Evolutionary conservation across 2,888 invertebrate genomes (phyloP), one percentile per base, ranked within the genome.

Genomic region (Orthosia gracilis): DNA sequence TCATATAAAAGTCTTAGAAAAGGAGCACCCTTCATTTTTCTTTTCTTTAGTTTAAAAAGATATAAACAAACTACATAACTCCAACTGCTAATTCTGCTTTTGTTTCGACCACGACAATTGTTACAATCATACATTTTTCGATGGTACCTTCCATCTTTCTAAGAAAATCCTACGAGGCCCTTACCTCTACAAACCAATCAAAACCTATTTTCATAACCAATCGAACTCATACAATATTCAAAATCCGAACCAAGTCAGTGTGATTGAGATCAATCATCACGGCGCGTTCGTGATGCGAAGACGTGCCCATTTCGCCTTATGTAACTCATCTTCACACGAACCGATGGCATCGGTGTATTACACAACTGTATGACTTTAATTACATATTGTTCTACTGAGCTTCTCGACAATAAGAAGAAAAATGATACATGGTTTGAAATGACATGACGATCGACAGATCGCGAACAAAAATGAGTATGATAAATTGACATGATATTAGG

Each of bases 301-400:
- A 75, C 73, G 73, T 70, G 77, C 76, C 23, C 65, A 63, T 52
- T 71, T 58, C 45, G 55, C 31, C 49, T 85, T 85, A 77, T 70
- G 64, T 77, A 85, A 87, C 58, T 57, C 62, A 73, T 83, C 76
- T 85, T 85, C 87, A 73, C 85, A 85, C 85, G 87, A 78, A 64
- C 62, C 67, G 63, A 66, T 49, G 18, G 52, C 83, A 80, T 73
- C 74, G 57, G 12, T 45, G 18, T 49, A 15, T 82, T 84, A 68
- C 70, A 54, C 69, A 82, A 82, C 54, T 15, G 15, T 13, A 45
- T 7, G 12, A 12, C 1, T 76, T 71, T 77, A 80, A 85, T 85
- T 76, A 65, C 63, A 71, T 72, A 79, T 87, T 85, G 87, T 85
- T 76, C 74, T 67, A 76, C 62, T 47, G 47, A 57, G 62, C 59